Evolutionary conservation across 2,113 vertebrate species (phyloP).

Genomic region (Helogale parvula): DNA sequence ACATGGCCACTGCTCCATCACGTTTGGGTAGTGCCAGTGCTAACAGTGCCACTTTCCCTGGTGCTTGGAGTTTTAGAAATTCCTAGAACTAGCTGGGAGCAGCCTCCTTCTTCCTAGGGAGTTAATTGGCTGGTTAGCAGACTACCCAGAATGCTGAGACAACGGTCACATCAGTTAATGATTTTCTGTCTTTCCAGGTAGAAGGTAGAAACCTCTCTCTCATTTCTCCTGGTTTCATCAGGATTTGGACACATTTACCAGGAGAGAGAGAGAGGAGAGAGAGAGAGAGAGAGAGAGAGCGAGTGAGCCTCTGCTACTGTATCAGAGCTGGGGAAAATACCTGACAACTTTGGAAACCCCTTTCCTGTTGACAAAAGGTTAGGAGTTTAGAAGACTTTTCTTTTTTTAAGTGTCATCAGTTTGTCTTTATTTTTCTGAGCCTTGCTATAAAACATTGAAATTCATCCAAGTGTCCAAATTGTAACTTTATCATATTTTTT

Average conservation of each 20-base stretch:
- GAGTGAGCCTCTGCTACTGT: fast-evolving
- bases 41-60: background rate
- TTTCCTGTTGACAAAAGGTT: background rate
- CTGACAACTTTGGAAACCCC: background rate
- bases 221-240: background rate
- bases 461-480: slow-evolving; percentile 91
- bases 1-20: background rate
- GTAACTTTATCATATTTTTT: slow-evolving; percentile 92
- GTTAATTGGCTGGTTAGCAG: background rate
- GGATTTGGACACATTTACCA: background rate
- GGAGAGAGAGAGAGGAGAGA: no score
- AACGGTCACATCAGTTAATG: background rate
- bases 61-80: background rate
- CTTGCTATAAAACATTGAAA: slow-evolving; percentile 93
- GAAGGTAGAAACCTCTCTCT: background rate
- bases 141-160: background rate
- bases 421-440: slow-evolving; percentile 90
- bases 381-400: background rate
- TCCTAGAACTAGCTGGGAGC: background rate
- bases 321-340: background rate
- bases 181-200: background rate
- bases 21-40: background rate
- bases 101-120: background rate
- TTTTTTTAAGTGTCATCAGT: slow-evolving; percentile 85
- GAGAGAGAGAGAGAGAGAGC: background rate